Base-by-base conservation (phyloP, 2,113 vertebrate genomes). In the Ceyx melanurus region DNA sequence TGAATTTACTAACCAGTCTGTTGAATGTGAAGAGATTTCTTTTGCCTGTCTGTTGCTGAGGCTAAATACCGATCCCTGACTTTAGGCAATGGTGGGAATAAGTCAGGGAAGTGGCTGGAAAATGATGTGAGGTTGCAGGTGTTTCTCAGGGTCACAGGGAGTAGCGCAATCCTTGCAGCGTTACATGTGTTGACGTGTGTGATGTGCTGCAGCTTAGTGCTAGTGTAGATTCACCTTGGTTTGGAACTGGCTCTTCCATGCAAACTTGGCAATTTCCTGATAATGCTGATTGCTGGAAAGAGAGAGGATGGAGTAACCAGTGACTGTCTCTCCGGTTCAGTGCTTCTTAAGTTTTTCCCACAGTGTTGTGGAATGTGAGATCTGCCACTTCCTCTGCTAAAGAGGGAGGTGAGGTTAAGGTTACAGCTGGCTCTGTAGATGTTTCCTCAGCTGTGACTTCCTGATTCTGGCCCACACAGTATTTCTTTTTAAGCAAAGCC, bases 131-230 rank as follows among this genome's bases (percentile, higher is more conserved):
- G 17, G 10, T 16, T 54, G 51, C 28, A 37, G 20, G 15, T 9
- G 3, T 53, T 61, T 68, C 40, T 43, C 15, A 50, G 19, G 29
- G 31, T 7, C 1, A 2, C 13, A 11, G 28, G 25, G 20, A 64
- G 6, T 29, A 61, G 42, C 12, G 9, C 1, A 3, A 53, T 53
- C 19, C 37, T 86, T 73, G 61, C 37, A 56, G 6, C 77, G 58
- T 50, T 13, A 11, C 62, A 19, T 61, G 16, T 19, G 33, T n/a
- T 51, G 54, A 8, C 6, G 1, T 5, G 2, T 53, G 13, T 19
- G 26, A 2, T 0, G 0, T 61, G 10, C 56, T 92, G 54, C 45
- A 77, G 15, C 0, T 0, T 45, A 43, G 43, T 40, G 65, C 50
- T 85, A 18, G 35, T 4, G 3, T 17, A 48, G 48, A n/a, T 22